phyloP scores from a whole-genome alignment of 1,140 invertebrate species.

The Halictus rubicundus region DNA sequence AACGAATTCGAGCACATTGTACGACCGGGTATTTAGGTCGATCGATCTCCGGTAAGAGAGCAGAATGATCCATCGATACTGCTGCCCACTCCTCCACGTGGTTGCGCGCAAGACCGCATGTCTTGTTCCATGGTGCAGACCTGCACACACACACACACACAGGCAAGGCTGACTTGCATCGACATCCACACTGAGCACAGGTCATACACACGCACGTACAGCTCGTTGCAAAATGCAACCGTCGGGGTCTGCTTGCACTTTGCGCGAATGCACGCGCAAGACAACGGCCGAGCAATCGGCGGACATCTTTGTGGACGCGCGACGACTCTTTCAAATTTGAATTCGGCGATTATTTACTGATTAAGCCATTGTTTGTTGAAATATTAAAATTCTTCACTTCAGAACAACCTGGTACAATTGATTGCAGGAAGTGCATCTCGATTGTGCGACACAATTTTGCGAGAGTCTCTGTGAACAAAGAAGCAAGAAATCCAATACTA shows the following conservation, averaged over 20 bases:
- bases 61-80: slow-evolving; percentile 42
- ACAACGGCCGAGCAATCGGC: too few relatives aligned
- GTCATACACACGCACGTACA: neutral
- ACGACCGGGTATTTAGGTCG: slow-evolving; percentile 30
- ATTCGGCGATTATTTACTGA: too few relatives aligned
- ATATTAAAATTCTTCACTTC: too few relatives aligned
- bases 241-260: neutral
- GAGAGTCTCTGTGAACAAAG: too few relatives aligned
- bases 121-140: slow-evolving; percentile 26
- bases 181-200: neutral
- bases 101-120: slow-evolving; percentile 33
- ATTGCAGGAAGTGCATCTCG: too few relatives aligned
- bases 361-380: too few relatives aligned
- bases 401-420: too few relatives aligned
- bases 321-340: too few relatives aligned
- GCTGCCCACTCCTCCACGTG: slow-evolving; percentile 42
- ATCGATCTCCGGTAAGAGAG: slow-evolving; percentile 40
- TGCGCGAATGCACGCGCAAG: neutral
- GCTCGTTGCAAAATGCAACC: neutral
- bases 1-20: slow-evolving; percentile 44
- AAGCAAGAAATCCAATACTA: too few relatives aligned
- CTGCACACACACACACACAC: slow-evolving; percentile 4
- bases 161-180: neutral
- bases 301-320: too few relatives aligned
- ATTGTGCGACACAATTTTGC: too few relatives aligned